These are phyloP conservation scores for Anthrax anthrax DNA, from an alignment of 2,888 invertebrate species.

Conservation along the genomic window DNA sequence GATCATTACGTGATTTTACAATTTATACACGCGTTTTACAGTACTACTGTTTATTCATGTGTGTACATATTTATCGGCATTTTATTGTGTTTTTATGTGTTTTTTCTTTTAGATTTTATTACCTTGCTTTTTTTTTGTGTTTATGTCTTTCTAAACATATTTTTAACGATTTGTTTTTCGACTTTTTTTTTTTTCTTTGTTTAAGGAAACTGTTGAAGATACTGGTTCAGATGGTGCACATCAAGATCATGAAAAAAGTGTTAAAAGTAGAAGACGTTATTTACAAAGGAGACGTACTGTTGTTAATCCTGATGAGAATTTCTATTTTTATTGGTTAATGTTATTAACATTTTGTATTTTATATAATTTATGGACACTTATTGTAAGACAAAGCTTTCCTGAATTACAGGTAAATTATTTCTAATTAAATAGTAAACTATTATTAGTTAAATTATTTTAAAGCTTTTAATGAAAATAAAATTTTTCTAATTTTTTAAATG, in stretches of 20 bases:
- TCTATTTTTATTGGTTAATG: slow-evolving; percentile 92
- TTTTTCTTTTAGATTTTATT: no score
- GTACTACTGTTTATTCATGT: no score
- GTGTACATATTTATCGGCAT: no score
- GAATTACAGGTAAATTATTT: slow-evolving; percentile 52
- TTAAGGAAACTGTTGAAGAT: slow-evolving; percentile 46
- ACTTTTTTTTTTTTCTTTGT: not conserved
- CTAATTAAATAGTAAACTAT: not conserved
- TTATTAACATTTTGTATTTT: slow-evolving; percentile 76
- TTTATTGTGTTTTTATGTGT: no score
- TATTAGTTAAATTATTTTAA: no score
- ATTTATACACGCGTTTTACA: no score
- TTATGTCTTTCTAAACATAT: no score
- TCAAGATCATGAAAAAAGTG: slow-evolving; percentile 41
- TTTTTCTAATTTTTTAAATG: no score
- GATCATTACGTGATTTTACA: no score
- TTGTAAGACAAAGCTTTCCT: slow-evolving; percentile 87
- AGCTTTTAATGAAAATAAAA: no score
- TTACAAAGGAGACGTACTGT: slow-evolving; percentile 65
- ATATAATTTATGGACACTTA: slow-evolving; percentile 91
- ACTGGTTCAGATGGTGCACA: slow-evolving; percentile 55
- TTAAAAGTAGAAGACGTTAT: slow-evolving; percentile 48
- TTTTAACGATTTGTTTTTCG: no score
- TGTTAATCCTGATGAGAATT: slow-evolving; percentile 89
- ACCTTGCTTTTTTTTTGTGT: no score